Base-by-base conservation (phyloP, 2,888 invertebrate species). In the Emmelina monodactyla region DNA sequence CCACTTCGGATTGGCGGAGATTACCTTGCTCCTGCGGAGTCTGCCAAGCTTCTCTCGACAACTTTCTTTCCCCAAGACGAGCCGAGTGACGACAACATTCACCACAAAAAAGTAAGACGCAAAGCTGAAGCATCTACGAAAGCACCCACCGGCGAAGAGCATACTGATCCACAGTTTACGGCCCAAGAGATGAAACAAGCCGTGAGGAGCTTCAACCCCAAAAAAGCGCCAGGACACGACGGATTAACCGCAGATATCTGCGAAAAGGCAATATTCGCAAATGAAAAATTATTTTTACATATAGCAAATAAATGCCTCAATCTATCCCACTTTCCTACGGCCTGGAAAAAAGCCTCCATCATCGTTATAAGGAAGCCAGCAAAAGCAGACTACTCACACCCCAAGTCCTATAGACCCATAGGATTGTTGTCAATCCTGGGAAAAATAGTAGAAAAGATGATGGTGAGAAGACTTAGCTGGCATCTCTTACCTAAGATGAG, bases 341-440 rank as follows among this genome's bases (percentile, higher is more conserved):
- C n/a, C 1, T 46, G 46, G 46, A 44, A 43, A 16, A 16, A 16
- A 5, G 42, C 41, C 1, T 29, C n/a, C 3, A 34, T 46, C n/a
- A 30, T 12, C 9, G 10, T 39, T 2, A 30, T 46, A 2, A 37
- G 35, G n/a, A 46, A 46, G 16, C 29, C 38, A 2, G 39, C 39
- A 1, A 43, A 43, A 22, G 38, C 35, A 7, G 39, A 38, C 14
- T 31, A 31, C 5, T 25, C 22, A 2, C 11, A 35, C 5, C 11
- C 28, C 2, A 37, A 37, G n/a, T 39, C 34, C 11, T 45, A 39
- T 28, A 33, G n/a, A n/a, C n/a, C n/a, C n/a, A n/a, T n/a, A n/a
- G n/a, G n/a, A n/a, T n/a, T n/a, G n/a, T n/a, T n/a, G 44, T 10
- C 25, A 33, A 10, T 22, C 10, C 22, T 22, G 22, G 22, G 22